Base-by-base conservation (phyloP, 2,888 invertebrate genomes). In the Tholera decimalis region DNA sequence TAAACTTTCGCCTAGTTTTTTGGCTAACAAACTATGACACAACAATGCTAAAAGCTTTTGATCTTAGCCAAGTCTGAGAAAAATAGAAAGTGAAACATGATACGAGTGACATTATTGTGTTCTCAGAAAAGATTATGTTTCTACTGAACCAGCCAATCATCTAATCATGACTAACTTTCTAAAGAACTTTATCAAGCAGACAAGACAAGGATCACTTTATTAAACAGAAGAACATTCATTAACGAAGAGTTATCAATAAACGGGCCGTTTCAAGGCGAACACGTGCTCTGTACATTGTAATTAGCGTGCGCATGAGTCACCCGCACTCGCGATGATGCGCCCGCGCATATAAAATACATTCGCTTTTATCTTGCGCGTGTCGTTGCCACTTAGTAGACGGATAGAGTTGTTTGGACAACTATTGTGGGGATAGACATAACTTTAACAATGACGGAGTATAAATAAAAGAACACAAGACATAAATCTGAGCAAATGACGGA, bases 251-350 rank as follows among this genome's bases (percentile, higher is more conserved):
- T 87, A 88, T 88, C 88, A 85, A 84, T 84, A 88, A 84, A 72
- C 83, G 77, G 79, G 83, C 82, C 75, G 78, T 78, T 84, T 86
- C 88, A 87, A 90, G 87, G 88, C 85, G 81, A 89, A 83, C 91
- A 91, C 91, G 91, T 91, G 88, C 80, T 82, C 75, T 62, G 83
- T 82, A 83, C 80, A 85, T 84, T 84, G 88, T 88, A 89, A 88
- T 90, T 90, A 88, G 84, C 80, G 77, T 74, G 77, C 77, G 83
- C 78, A 80, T 91, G 91, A 91, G 84, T 91, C 91, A 91, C 79
- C 18, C 26, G 70, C 22, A 24, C 44, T 44, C 79, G 70, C 72
- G 69, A 77, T 73, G 86, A 88, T 86, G 89, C 88, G 87, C 85
- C 78, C 66, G 82, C 82, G 85, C 84, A 82, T 85, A 78, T 79